Conservation (phyloP, 2,797 vertebrate species). For the Parauchenoglanis punctatus region DNA sequence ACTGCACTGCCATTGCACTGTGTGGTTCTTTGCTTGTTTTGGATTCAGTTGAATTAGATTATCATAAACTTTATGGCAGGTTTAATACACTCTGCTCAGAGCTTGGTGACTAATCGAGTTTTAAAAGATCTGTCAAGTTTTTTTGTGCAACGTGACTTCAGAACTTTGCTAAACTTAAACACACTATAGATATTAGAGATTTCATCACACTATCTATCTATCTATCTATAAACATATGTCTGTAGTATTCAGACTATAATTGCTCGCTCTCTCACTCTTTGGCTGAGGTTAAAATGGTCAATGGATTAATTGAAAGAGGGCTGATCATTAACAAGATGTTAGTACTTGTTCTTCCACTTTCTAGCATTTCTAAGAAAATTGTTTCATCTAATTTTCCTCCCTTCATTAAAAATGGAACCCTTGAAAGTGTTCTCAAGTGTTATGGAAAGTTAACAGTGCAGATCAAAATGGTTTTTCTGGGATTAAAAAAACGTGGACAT, state of each 20-base stretch:
- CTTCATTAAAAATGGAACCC: not conserved
- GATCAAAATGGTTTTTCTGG: too few species aligned
- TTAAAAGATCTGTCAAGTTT: slow-evolving; percentile 10
- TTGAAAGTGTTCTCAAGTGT: too few species aligned
- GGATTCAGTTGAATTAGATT: slow-evolving; percentile 19
- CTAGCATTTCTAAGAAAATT: not conserved
- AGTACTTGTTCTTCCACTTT: not conserved
- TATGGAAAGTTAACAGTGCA: too few species aligned
- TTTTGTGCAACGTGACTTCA: not conserved
- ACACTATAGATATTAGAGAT: not conserved
- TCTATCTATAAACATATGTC: not conserved
- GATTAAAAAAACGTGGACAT: not conserved
- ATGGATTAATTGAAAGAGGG: not conserved
- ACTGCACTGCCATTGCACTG: not conserved
- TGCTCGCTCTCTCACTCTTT: not conserved
- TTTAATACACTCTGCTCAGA: slow-evolving; percentile 48
- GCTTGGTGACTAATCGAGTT: slow-evolving; percentile 6
- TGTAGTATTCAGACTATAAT: not conserved
- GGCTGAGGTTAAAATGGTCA: not conserved
- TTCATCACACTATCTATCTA: not conserved
- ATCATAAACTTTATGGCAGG: slow-evolving; percentile 51
- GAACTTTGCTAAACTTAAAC: not conserved
- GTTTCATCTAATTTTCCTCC: not conserved
- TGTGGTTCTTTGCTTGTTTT: slow-evolving; percentile 3
- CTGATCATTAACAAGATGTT: not conserved